Evolutionary conservation across 2,888 invertebrate genomes (phyloP).

Genomic region (Seira musarum): DNA sequence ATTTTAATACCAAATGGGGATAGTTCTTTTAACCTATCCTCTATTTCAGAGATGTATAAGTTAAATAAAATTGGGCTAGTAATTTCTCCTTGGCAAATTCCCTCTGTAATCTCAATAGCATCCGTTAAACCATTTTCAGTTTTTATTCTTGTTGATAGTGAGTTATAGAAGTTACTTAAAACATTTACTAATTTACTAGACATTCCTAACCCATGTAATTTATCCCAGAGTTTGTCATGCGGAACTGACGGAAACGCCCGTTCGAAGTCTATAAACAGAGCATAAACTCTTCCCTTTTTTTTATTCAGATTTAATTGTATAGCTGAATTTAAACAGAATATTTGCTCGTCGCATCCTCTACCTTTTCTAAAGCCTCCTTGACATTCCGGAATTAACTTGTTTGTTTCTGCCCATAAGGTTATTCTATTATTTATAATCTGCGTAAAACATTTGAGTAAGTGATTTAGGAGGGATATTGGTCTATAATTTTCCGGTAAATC

Average conservation of each 20-base stretch:
- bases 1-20: background rate
- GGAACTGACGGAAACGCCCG: constrained; percentile 46
- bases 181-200: constrained; percentile 28
- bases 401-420: constrained; percentile 20
- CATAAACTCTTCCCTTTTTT: constrained; percentile 30
- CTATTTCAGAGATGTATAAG: constrained; percentile 37
- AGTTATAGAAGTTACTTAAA: constrained; percentile 26
- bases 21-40: background rate
- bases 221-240: constrained; percentile 42
- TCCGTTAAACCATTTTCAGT: background rate
- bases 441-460: constrained; percentile 51
- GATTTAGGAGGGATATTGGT: constrained; percentile 44
- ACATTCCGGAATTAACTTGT: constrained; percentile 31
- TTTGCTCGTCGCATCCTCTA: constrained; percentile 43
- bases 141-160: background rate
- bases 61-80: constrained; percentile 39
- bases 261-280: constrained; percentile 51
- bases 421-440: constrained; percentile 43
- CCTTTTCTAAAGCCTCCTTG: constrained; percentile 49
- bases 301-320: constrained; percentile 24
- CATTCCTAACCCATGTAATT: constrained; percentile 32
- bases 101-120: constrained; percentile 23
- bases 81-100: constrained; percentile 36
- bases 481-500: constrained; percentile 51
- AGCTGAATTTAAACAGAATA: constrained; percentile 30